phyloP scores from a whole-genome alignment of 2,113 vertebrate genomes.

The Pachypanchax playfairii region DNA sequence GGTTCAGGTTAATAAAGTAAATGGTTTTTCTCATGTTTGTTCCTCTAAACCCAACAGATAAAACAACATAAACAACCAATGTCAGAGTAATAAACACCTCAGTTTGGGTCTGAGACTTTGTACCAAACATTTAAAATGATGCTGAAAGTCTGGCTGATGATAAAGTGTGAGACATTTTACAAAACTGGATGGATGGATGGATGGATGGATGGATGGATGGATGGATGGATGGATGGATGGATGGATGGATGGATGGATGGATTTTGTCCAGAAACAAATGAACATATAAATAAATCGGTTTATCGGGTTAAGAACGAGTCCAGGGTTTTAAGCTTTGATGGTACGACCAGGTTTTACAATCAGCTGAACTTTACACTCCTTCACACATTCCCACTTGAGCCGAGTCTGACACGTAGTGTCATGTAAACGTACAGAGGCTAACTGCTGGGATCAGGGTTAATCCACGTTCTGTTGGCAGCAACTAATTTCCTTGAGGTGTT shows the following conservation, averaged over 20 bases:
- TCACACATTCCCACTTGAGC: too few relatives aligned
- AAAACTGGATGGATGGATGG: background rate
- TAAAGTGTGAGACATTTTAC: too few relatives aligned
- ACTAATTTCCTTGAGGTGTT: background rate
- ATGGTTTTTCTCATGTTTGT: background rate
- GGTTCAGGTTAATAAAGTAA: background rate
- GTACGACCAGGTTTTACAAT: too few relatives aligned
- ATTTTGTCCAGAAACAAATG: too few relatives aligned
- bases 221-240: background rate
- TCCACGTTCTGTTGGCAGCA: too few relatives aligned
- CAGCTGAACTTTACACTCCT: too few relatives aligned
- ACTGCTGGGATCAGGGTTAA: background rate
- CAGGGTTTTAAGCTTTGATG: too few relatives aligned
- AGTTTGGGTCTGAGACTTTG: background rate
- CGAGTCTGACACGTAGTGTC: too few relatives aligned
- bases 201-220: background rate
- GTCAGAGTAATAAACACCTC: conserved; percentile 1
- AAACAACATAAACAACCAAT: background rate
- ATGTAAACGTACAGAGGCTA: too few relatives aligned
- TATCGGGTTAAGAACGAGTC: too few relatives aligned
- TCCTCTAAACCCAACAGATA: conserved; percentile 1
- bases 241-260: conserved; percentile 1
- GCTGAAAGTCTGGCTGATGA: too few relatives aligned
- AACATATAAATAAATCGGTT: too few relatives aligned
- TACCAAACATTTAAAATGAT: background rate